A percentile compares a stretch with the other conserved stretches of the same genome.
These are phyloP conservation scores for Pogonognathellus flavescens DNA, from an alignment of 1,140 invertebrate genomes.

Conservation along the genomic window DNA sequence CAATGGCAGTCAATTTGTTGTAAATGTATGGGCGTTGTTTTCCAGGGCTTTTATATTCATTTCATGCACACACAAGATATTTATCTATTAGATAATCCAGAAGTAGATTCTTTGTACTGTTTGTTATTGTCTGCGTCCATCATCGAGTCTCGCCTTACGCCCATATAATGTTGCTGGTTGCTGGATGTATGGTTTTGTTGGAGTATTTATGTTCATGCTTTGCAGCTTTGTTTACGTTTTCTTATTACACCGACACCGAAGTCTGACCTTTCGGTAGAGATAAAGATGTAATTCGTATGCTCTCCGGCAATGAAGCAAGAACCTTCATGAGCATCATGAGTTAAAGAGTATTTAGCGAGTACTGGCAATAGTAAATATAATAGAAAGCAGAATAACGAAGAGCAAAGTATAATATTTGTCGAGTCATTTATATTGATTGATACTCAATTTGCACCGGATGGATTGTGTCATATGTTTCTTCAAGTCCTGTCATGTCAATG, in stretches of 20 bases:
- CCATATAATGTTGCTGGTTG: too few relatives aligned
- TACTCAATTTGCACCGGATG: neutral
- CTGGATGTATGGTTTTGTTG: too few relatives aligned
- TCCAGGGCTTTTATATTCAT: too few relatives aligned
- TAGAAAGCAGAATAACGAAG: neutral
- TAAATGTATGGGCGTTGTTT: too few relatives aligned
- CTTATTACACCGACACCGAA: neutral
- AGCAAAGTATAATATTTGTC: neutral
- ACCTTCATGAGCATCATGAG: neutral
- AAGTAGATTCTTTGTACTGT: too few relatives aligned
- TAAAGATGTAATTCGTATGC: neutral
- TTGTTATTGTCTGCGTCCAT: too few relatives aligned
- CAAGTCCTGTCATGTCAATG: neutral
- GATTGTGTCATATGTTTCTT: neutral
- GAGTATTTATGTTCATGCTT: too few relatives aligned
- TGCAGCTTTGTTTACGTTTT: too few relatives aligned
- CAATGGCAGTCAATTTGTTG: too few relatives aligned
- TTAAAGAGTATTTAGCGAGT: neutral
- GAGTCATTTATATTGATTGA: neutral
- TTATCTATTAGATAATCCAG: too few relatives aligned
- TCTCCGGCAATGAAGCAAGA: neutral
- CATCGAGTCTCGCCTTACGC: too few relatives aligned
- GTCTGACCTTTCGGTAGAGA: neutral
- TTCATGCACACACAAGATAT: too few relatives aligned
- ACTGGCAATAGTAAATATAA: neutral